phyloP scores from a whole-genome alignment of 2,888 invertebrate genomes.

The Acleris emargana region DNA sequence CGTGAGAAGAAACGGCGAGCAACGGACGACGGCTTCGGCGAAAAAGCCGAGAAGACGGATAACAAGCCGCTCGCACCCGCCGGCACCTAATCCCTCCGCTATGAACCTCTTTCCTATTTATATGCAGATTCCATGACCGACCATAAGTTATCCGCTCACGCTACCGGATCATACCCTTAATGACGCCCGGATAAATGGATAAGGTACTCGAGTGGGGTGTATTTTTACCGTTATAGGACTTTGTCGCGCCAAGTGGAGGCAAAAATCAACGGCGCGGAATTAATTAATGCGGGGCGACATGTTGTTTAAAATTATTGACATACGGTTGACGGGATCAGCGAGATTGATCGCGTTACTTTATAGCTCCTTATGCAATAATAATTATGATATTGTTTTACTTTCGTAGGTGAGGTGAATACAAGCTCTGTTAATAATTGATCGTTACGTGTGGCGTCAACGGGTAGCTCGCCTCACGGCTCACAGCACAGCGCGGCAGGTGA shows the following conservation, averaged over 20 bases:
- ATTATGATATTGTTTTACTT: too few relatives aligned
- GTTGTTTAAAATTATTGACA: conserved; percentile 72
- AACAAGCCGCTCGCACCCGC: conserved; percentile 5
- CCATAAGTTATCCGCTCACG: conserved; percentile 80
- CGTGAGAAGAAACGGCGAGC: too few relatives aligned
- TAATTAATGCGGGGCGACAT: conserved; percentile 75
- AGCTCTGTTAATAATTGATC: background rate
- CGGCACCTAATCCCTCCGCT: conserved; percentile 55
- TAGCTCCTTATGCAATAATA: background rate
- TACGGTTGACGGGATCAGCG: conserved; percentile 59
- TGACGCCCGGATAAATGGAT: conserved; percentile 74
- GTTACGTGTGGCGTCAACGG: conserved; percentile 3
- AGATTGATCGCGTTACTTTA: conserved; percentile 57
- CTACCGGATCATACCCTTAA: conserved; percentile 78
- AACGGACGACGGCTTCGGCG: background rate
- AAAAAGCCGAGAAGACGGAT: conserved; percentile 1
- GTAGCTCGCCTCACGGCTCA: conserved; percentile 10
- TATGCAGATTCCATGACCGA: conserved; percentile 80
- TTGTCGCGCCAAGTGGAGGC: conserved; percentile 56
- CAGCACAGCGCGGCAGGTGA: conserved; percentile 8
- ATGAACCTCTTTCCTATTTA: conserved; percentile 75
- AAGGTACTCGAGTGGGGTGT: conserved; percentile 62
- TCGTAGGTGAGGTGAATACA: background rate
- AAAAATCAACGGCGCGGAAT: conserved; percentile 69
- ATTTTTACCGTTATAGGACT: conserved; percentile 61